Conservation (phyloP, 2,888 invertebrate species). For the Altica lythri region DNA sequence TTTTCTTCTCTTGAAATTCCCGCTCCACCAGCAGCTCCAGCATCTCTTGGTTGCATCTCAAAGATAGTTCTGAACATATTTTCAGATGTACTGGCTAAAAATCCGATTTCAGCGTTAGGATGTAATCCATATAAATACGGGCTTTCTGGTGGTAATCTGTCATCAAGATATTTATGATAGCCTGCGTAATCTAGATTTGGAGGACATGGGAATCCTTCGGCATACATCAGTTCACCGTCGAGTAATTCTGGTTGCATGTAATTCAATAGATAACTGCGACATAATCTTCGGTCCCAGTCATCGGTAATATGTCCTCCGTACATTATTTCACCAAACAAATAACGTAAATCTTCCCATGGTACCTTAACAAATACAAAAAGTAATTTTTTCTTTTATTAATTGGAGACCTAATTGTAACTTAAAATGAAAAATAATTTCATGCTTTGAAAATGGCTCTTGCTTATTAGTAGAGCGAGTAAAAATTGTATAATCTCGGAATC, state of each 20-base stretch:
- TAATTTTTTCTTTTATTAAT: too few species aligned
- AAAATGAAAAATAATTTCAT: too few species aligned
- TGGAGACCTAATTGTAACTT: too few species aligned
- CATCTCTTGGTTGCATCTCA: constrained; percentile 88
- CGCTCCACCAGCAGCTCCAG: constrained; percentile 71
- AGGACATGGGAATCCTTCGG: constrained; percentile 82
- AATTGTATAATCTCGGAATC: too few species aligned
- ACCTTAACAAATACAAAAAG: constrained; percentile 51
- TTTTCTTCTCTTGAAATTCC: constrained; percentile 82
- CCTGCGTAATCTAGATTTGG: constrained; percentile 82
- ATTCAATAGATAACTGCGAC: constrained; percentile 82
- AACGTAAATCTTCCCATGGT: constrained; percentile 93
- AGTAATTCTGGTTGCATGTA: constrained; percentile 87
- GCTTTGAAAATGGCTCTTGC: too few species aligned
- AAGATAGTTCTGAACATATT: constrained; percentile 82
- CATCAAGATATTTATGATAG: constrained; percentile 88
- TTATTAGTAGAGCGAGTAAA: too few species aligned
- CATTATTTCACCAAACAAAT: constrained; percentile 96
- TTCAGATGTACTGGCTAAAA: constrained; percentile 85
- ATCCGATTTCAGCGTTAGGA: constrained; percentile 94
- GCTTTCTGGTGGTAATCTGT: constrained; percentile 83
- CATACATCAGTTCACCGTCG: constrained; percentile 82
- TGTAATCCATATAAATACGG: constrained; percentile 91
- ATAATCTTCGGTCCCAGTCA: constrained; percentile 91
- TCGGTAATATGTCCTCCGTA: constrained; percentile 97